These are phyloP conservation scores for Procavia capensis DNA, from an alignment of 2,113 vertebrate species.

Conservation along the genomic window DNA sequence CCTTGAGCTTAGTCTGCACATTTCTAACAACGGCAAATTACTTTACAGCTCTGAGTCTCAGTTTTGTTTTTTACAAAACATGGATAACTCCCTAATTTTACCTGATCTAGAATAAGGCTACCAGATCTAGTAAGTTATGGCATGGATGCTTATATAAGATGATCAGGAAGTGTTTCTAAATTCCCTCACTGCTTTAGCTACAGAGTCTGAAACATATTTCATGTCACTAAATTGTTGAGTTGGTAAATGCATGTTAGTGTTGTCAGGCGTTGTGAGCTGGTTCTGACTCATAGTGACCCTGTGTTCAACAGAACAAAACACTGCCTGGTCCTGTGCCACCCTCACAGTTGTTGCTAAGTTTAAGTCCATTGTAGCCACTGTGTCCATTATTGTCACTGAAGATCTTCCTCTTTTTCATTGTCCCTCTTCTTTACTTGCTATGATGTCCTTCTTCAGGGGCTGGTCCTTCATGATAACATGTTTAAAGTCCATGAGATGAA, in stretches of 20 bases:
- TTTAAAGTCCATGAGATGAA: no score
- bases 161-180: not conserved
- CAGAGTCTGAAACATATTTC: not conserved
- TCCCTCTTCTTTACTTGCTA: no score
- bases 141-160: not conserved
- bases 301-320: no score
- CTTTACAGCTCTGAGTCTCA: not conserved
- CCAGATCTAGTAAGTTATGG: not conserved
- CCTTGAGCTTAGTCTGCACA: not conserved
- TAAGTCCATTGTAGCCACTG: no score
- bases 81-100: not conserved
- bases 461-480: no score
- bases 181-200: not conserved
- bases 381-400: no score
- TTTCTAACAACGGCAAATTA: not conserved
- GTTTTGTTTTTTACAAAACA: conserved; percentile 39
- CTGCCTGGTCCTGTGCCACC: no score
- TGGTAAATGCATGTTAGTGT: conserved; percentile 51
- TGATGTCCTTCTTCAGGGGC: no score
- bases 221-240: conserved; percentile 17
- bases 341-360: no score
- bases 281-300: not conserved
- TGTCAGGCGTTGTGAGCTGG: not conserved
- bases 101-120: not conserved
- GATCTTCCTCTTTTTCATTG: no score